phyloP scores from a whole-genome alignment of 2,888 invertebrate species.

The Nycteola revayana region DNA sequence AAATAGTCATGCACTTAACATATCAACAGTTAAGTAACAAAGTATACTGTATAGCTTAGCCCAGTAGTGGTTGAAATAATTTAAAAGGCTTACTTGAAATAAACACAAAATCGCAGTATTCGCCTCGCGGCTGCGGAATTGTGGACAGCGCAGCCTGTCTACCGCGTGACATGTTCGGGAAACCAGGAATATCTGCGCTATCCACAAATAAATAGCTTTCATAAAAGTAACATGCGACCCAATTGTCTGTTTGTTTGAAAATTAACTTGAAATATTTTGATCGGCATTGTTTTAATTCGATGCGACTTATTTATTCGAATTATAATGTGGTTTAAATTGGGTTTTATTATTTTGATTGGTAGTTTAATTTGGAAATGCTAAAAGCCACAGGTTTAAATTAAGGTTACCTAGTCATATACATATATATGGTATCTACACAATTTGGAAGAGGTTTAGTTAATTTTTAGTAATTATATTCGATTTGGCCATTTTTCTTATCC shows the following conservation, averaged over 20 bases:
- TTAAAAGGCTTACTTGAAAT: conserved; percentile 56
- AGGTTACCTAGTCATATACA: no score
- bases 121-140: conserved; percentile 51
- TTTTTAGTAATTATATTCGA: no score
- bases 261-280: conserved; percentile 28
- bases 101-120: conserved; percentile 61
- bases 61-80: conserved; percentile 50
- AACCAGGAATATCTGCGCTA: conserved; percentile 46
- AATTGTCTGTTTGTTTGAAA: conserved; percentile 22
- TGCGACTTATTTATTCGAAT: conserved; percentile 10
- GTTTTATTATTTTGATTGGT: no score
- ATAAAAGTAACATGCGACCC: conserved; percentile 32
- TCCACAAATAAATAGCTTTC: conserved; percentile 42
- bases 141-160: conserved; percentile 52
- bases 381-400: no score
- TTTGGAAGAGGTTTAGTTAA: no score
- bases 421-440: no score
- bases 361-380: no score
- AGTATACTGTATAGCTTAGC: conserved; percentile 21
- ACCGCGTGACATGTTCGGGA: conserved; percentile 53
- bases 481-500: no score
- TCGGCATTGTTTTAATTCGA: conserved; percentile 9
- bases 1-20: no score
- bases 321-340: conserved; percentile 9
- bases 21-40: no score